A percentile compares a stretch with the other conserved stretches of the same genome.
Conservation (phyloP, 1,140 invertebrate species). For the Magallana gigas region DNA sequence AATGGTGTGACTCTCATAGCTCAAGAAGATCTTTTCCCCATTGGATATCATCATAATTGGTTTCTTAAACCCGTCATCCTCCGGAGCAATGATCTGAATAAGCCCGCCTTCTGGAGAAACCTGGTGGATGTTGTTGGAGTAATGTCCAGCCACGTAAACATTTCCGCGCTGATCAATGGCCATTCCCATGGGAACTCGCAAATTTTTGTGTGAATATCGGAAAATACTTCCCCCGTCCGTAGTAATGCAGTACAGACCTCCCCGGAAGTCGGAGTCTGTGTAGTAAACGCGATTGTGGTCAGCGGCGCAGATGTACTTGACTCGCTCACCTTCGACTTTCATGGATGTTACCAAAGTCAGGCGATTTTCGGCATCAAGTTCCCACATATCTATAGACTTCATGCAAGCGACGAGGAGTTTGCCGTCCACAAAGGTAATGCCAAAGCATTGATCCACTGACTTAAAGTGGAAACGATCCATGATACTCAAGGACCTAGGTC, state of each 20-base stretch:
- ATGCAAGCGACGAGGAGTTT: conserved; percentile 45
- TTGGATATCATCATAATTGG: conserved; percentile 44
- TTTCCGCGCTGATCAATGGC: conserved; percentile 39
- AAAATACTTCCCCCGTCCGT: conserved; percentile 45
- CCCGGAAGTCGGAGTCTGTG: conserved; percentile 41
- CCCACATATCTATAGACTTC: conserved; percentile 45
- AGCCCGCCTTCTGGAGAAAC: conserved; percentile 45
- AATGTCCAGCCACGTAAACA: conserved; percentile 47
- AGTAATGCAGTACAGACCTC: conserved; percentile 39
- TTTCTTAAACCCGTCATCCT: conserved; percentile 47
- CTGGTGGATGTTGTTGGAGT: conserved; percentile 54
- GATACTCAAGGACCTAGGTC: neutral
- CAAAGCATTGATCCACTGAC: conserved; percentile 44
- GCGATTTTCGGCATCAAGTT: conserved; percentile 41
- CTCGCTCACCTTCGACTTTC: conserved; percentile 27
- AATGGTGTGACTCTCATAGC: conserved; percentile 51
- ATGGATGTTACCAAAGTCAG: neutral
- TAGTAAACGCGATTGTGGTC: conserved; percentile 52
- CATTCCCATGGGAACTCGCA: conserved; percentile 49
- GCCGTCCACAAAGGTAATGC: conserved; percentile 43
- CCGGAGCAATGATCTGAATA: conserved; percentile 46
- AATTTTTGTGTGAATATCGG: conserved; percentile 48
- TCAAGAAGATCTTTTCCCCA: conserved; percentile 46
- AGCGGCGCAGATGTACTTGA: conserved; percentile 47
- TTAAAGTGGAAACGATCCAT: conserved; percentile 30